These are phyloP conservation scores for Catocala fraxini DNA, from an alignment of 2,888 invertebrate species.

Conservation along the genomic window DNA sequence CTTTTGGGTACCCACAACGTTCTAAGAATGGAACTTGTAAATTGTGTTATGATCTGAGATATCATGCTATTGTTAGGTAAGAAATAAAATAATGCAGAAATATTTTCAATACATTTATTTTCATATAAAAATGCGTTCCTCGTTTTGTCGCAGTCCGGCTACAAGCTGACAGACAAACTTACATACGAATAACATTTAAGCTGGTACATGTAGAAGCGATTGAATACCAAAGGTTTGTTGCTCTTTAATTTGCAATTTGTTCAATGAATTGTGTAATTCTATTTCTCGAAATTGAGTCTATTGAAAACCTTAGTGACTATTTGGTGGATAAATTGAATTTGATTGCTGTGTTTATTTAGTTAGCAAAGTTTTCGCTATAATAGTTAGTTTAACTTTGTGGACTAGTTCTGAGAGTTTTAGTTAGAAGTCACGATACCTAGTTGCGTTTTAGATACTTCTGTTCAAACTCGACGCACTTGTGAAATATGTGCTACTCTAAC, in stretches of 20 bases:
- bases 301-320: conserved; percentile 28
- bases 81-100: conserved; percentile 23
- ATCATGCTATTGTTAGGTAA: background rate
- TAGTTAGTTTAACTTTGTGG: conserved; percentile 17
- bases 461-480: background rate
- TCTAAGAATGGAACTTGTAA: background rate
- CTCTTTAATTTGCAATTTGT: conserved; percentile 42
- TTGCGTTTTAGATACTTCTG: conserved; percentile 14
- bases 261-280: conserved; percentile 34
- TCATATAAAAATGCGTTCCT: conserved; percentile 77
- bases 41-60: too few species aligned
- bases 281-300: conserved; percentile 40
- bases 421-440: background rate
- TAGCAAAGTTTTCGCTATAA: conserved; percentile 21
- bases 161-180: conserved; percentile 72
- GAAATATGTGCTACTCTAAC: conserved; percentile 19
- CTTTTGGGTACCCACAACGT: background rate
- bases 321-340: conserved; percentile 41
- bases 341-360: conserved; percentile 25
- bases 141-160: conserved; percentile 46
- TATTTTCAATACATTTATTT: conserved; percentile 79
- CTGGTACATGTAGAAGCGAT: conserved; percentile 47
- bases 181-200: conserved; percentile 66
- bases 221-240: conserved; percentile 24
- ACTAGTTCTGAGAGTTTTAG: conserved; percentile 12